Conservation (phyloP, 2,888 invertebrate species). For the Tribolium freemani region DNA sequence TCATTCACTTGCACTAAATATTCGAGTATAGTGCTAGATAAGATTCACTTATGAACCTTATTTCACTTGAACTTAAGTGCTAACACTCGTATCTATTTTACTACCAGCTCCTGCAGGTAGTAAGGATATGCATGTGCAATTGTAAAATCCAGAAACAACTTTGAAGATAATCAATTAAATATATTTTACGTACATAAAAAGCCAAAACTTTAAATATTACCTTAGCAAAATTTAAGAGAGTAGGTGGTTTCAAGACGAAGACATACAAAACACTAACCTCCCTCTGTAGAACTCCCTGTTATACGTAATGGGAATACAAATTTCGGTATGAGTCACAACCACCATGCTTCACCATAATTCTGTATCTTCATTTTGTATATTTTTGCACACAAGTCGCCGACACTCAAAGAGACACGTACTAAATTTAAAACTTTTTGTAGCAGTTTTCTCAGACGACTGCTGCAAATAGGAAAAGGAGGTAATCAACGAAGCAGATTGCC, state of each 20-base stretch:
- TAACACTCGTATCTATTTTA: neutral
- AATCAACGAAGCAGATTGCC: conserved; percentile 46
- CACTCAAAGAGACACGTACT: conserved; percentile 10
- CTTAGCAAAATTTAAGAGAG: neutral
- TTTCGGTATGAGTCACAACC: conserved; percentile 60
- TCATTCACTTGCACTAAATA: conserved; percentile 54
- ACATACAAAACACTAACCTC: conserved; percentile 52
- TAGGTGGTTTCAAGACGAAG: too few species aligned
- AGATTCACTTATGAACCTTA: conserved; percentile 42
- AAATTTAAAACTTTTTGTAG: conserved; percentile 18
- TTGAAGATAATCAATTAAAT: neutral
- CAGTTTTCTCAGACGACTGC: conserved; percentile 37
- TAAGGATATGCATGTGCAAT: neutral
- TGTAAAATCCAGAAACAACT: neutral
- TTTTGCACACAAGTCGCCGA: conserved; percentile 9
- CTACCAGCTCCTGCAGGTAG: neutral
- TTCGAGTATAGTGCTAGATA: conserved; percentile 32
- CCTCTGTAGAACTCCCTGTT: conserved; percentile 54
- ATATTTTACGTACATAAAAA: too few species aligned
- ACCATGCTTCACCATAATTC: conserved; percentile 57
- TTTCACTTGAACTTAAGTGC: neutral
- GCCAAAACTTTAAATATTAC: neutral
- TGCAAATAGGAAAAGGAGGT: conserved; percentile 40
- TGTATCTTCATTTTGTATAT: conserved; percentile 3
- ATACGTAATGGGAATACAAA: conserved; percentile 61